Evolutionary conservation across 2,113 vertebrate genomes (phyloP), one percentile per base, ranked within the genome.

Genomic region (Leucopsar rothschildi): DNA sequence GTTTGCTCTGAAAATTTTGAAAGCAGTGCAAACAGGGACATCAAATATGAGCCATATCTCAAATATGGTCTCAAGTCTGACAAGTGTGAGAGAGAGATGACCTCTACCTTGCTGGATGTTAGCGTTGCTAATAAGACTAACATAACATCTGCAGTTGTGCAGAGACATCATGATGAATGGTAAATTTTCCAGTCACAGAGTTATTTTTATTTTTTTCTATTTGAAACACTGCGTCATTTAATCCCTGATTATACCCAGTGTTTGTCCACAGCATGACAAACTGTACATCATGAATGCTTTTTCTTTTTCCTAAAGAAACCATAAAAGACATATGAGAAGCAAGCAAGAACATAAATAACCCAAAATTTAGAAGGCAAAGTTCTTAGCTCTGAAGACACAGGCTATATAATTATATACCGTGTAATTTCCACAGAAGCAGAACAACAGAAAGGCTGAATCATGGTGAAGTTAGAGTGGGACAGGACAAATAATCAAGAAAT

Each of bases 1-100:
- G 83, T 97, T 98, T 98, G 88, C 82, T 81, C 84, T 96, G 85
- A 91, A 96, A 95, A 88, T 89, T 94, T 96, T 87, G 94, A 96
- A 92, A 94, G 72, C 76, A 93, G 7, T 93, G 91, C 92, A 97
- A 97, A 97, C 50, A 90, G n/a, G 88, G 79, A 84, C 89, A 91
- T 93, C 91, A 93, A 88, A 90, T 95, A 92, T 79, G 88, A 96
- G 60, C 28, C 53, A 65, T 90, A 86, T 12, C 28, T 81, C 49
- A 79, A 88, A 91, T 87, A 93, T 37, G 27, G 64, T 56, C 50
- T 91, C 90, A 64, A 69, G 89, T 59, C 76, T 94, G 93, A 83
- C 92, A 88, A 87, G 86, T 76, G 85, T 91, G 92, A 82, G 87
- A 92, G 64, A 96, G 57, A 93, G 24, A n/a, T 92, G 85, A 86